Conservation (phyloP, 1,140 invertebrate genomes). For the Macrobrachium rosenbergii region DNA sequence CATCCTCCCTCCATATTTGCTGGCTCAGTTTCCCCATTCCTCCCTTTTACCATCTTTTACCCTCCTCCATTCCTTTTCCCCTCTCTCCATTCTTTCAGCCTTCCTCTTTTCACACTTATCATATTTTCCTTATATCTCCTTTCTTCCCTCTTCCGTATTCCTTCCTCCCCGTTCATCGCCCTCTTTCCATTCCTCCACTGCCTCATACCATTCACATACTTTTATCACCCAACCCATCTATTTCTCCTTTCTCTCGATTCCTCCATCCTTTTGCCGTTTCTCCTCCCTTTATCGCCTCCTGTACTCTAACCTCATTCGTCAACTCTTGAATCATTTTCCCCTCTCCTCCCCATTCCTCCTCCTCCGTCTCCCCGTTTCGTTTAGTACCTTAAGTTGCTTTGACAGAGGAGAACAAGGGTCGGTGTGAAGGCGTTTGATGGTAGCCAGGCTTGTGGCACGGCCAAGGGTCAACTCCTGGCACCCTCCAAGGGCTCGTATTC, state of each 20-base stretch:
- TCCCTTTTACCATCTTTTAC: not conserved
- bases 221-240: too few species aligned
- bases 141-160: not conserved
- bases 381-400: not conserved
- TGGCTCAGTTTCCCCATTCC: not conserved
- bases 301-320: not conserved
- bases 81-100: not conserved
- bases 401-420: too few species aligned
- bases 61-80: too few species aligned
- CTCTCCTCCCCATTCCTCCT: not conserved
- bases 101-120: not conserved
- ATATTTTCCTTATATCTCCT: not conserved
- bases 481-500: too few species aligned
- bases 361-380: not conserved
- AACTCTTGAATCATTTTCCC: not conserved
- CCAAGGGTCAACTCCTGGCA: too few species aligned
- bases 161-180: too few species aligned
- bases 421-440: too few species aligned
- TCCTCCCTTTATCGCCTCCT: not conserved
- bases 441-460: too few species aligned
- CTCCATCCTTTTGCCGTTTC: not conserved
- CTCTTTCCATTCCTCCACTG: too few species aligned
- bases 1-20: too few species aligned
- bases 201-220: too few species aligned
- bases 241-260: not conserved